phyloP scores from a whole-genome alignment of 2,888 invertebrate genomes.

The Escarpia spicata region DNA sequence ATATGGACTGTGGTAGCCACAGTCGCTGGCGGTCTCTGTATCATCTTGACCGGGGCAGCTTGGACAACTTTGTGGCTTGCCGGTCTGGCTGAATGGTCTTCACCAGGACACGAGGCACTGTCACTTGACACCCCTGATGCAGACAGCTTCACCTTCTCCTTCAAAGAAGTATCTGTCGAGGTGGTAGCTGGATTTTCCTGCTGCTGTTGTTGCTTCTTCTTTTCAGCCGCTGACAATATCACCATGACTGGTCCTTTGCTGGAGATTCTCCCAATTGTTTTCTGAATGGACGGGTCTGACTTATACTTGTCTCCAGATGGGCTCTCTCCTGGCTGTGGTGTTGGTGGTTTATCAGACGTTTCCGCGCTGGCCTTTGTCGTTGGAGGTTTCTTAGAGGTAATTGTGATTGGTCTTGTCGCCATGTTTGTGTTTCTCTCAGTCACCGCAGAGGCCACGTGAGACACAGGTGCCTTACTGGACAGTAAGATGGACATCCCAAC shows the following conservation, averaged over 20 bases:
- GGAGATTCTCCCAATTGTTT: background rate
- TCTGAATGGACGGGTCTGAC: background rate
- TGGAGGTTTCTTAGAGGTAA: background rate
- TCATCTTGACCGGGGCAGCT: background rate
- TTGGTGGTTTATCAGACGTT: background rate
- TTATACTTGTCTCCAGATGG: background rate
- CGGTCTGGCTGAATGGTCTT: background rate
- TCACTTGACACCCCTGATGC: background rate
- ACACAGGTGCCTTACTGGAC: conserved; percentile 3
- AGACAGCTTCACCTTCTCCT: background rate
- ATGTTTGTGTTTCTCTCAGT: background rate
- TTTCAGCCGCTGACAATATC: conserved; percentile 10
- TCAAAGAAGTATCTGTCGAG: background rate
- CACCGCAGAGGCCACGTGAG: background rate
- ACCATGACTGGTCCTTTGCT: conserved; percentile 7
- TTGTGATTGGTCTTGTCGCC: background rate
- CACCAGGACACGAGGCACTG: background rate
- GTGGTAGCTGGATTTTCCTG: background rate
- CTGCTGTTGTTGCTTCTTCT: background rate
- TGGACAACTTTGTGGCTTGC: background rate
- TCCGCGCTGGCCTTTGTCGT: background rate
- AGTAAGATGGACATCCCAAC: conserved; percentile 25
- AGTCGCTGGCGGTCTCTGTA: background rate
- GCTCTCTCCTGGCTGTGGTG: background rate
- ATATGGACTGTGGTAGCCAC: background rate